Evolutionary conservation across 1,140 invertebrate species (phyloP).

Genomic region (Drosophila insularis): DNA sequence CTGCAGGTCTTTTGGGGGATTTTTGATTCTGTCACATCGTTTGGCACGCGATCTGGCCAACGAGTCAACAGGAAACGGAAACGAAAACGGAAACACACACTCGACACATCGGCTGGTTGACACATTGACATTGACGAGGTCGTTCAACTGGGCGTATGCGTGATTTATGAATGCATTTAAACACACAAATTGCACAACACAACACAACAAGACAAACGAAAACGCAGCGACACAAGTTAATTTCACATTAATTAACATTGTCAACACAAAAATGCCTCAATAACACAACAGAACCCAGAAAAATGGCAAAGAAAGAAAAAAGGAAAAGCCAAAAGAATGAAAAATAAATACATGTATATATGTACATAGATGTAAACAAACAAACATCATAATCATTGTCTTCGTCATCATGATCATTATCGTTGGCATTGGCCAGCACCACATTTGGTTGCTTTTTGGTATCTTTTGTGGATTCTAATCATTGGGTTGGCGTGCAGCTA

Average conservation of each 20-base stretch:
- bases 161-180: conserved; percentile 63
- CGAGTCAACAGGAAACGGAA: conserved; percentile 54
- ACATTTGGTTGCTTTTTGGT: background rate
- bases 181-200: conserved; percentile 8
- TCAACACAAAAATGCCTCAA: conserved; percentile 69
- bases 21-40: conserved; percentile 64
- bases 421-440: background rate
- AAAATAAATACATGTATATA: conserved; percentile 15
- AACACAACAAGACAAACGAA: conserved; percentile 10
- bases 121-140: conserved; percentile 65
- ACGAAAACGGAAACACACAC: conserved; percentile 35
- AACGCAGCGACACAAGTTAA: conserved; percentile 55
- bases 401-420: conserved; percentile 17
- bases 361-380: background rate
- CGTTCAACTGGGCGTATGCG: conserved; percentile 75
- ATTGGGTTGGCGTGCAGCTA: conserved; percentile 27
- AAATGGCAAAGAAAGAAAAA: conserved; percentile 20
- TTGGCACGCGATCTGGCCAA: conserved; percentile 62
- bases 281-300: conserved; percentile 40
- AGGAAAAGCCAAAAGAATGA: conserved; percentile 17
- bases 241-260: conserved; percentile 75
- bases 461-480: background rate
- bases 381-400: background rate
- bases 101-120: conserved; percentile 26
- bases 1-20: conserved; percentile 30